phyloP scores from a whole-genome alignment of 2,113 vertebrate species.

The Dipodomys spectabilis region DNA sequence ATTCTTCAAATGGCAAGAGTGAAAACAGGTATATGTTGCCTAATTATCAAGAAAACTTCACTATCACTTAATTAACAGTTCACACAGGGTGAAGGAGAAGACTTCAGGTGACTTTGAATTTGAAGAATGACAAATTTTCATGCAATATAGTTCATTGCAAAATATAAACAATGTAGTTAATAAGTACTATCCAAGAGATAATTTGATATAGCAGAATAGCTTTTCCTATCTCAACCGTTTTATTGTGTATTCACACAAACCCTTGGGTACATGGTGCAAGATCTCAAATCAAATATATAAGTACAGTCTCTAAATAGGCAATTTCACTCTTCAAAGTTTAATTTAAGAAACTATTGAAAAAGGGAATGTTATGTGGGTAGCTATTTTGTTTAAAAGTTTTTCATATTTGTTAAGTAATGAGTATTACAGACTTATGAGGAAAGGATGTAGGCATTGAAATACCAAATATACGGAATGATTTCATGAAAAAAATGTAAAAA shows the following conservation, averaged over 20 bases:
- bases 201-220: neutral
- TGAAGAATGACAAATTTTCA: neutral
- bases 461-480: neutral
- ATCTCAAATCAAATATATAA: conserved; percentile 13
- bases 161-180: neutral
- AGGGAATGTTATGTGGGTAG: neutral
- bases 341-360: conserved; percentile 32
- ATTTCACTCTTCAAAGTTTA: neutral
- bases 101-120: neutral
- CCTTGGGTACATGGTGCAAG: neutral
- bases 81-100: neutral
- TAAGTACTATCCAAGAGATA: neutral
- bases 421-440: neutral
- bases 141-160: neutral
- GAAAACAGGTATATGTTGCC: neutral
- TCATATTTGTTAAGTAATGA: neutral
- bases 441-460: neutral
- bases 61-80: conserved; percentile 7
- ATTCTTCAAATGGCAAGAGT: neutral
- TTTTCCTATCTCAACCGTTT: neutral
- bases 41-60: neutral
- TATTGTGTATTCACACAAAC: neutral
- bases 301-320: neutral
- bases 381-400: neutral
- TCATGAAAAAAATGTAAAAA: neutral